Percentiles rank a stretch among this genome's conserved stretches.
Conservation (phyloP, 2,797 vertebrate genomes). For the Ambastaia sidthimunki region DNA sequence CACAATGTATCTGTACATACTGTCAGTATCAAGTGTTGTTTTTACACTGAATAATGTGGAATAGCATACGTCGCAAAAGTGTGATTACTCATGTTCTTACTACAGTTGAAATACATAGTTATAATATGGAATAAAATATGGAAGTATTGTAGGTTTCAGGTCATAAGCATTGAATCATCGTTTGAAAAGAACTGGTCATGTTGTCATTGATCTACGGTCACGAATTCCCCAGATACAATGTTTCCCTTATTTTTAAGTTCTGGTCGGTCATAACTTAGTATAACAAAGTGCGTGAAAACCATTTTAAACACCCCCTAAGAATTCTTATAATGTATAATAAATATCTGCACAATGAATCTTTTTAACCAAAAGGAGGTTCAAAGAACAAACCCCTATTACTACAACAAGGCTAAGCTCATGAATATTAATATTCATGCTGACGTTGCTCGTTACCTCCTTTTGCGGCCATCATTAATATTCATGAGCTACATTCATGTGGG, state of each 20-base stretch:
- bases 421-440: slow-evolving; percentile 12
- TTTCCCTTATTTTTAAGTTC: no score
- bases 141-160: background rate
- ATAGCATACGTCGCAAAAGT: no score
- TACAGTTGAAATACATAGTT: background rate
- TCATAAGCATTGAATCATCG: background rate
- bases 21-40: background rate
- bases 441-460: slow-evolving; percentile 13
- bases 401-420: background rate
- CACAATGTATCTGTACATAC: background rate
- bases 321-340: background rate
- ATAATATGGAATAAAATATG: background rate
- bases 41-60: background rate
- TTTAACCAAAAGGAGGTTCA: background rate
- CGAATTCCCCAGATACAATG: no score
- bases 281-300: no score
- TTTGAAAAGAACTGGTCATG: background rate
- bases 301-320: background rate
- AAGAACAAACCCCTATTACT: background rate
- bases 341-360: background rate
- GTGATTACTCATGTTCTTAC: background rate
- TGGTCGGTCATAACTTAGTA: no score
- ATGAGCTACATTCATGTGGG: slow-evolving; percentile 3
- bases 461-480: slow-evolving; percentile 15
- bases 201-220: no score